phyloP scores from a whole-genome alignment of 2,888 invertebrate genomes.

The Ethmia dodecea region DNA sequence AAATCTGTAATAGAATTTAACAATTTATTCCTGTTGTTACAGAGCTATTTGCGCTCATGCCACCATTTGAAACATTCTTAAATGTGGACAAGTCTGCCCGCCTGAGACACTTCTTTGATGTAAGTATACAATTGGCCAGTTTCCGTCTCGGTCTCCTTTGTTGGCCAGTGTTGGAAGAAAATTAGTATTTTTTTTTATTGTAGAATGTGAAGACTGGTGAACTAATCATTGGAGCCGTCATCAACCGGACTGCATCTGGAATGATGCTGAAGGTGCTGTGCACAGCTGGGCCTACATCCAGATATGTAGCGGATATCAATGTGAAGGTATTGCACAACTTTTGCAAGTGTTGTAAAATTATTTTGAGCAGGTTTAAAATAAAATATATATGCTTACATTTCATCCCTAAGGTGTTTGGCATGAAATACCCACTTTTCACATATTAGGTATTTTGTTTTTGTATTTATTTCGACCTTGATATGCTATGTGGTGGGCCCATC shows the following conservation, averaged over 20 bases:
- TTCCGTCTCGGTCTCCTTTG: too few species aligned
- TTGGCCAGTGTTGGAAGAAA: neutral
- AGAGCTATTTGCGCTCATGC: slow-evolving; percentile 89
- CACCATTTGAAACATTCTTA: slow-evolving; percentile 91
- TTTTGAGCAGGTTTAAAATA: too few species aligned
- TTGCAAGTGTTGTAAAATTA: too few species aligned
- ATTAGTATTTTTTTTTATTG: slow-evolving; percentile 9
- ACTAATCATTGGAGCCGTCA: slow-evolving; percentile 87
- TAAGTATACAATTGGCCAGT: slow-evolving; percentile 72
- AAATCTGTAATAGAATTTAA: neutral
- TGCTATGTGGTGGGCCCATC: too few species aligned
- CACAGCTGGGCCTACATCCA: slow-evolving; percentile 86
- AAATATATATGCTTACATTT: too few species aligned
- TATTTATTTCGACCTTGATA: too few species aligned
- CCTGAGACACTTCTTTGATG: slow-evolving; percentile 89
- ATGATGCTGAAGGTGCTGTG: slow-evolving; percentile 90
- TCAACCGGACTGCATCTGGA: slow-evolving; percentile 84
- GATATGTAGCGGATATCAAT: slow-evolving; percentile 91
- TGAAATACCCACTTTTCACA: too few species aligned
- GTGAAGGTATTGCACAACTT: slow-evolving; percentile 82
- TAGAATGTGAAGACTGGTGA: slow-evolving; percentile 86
- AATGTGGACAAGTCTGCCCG: slow-evolving; percentile 87
- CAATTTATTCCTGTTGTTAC: slow-evolving; percentile 35
- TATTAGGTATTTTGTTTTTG: too few species aligned
- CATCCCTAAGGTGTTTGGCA: too few species aligned